A percentile compares a stretch with the other conserved stretches of the same genome.
Evolutionary conservation across 1,140 invertebrate species (phyloP).

Genomic region (Laodelphax striatellus): DNA sequence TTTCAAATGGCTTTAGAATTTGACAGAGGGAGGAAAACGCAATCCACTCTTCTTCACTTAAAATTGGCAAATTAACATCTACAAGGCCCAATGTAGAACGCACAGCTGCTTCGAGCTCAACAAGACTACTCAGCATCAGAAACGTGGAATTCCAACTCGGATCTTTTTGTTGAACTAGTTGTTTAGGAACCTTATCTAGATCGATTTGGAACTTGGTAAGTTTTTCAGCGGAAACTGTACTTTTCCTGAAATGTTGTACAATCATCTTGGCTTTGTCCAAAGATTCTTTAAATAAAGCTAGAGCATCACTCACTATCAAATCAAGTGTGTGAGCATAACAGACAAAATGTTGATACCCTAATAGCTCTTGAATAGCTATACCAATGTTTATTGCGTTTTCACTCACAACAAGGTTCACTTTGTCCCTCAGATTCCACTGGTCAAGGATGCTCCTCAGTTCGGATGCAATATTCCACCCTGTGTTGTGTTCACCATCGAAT

Average conservation of each 20-base stretch:
- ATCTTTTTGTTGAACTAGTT: constrained; percentile 6
- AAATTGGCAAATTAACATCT: too few relatives aligned
- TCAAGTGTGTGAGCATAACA: constrained; percentile 19
- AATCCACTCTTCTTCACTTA: too few relatives aligned
- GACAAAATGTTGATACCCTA: constrained; percentile 14
- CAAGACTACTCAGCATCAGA: constrained; percentile 1
- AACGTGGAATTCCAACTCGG: constrained; percentile 8
- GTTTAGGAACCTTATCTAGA: background rate
- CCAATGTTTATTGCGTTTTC: constrained; percentile 22
- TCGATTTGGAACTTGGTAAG: constrained; percentile 4
- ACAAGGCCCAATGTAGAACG: background rate
- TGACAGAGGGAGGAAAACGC: too few relatives aligned
- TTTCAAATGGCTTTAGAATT: too few relatives aligned
- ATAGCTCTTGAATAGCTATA: constrained; percentile 4
- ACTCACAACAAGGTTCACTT: constrained; percentile 16
- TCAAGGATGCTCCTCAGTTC: constrained; percentile 14
- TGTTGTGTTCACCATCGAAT: constrained; percentile 2
- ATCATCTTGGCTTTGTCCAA: constrained; percentile 5
- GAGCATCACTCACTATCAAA: constrained; percentile 11
- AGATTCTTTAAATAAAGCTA: constrained; percentile 3
- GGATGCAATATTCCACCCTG: background rate
- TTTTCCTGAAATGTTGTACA: constrained; percentile 8
- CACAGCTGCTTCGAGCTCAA: constrained; percentile 1
- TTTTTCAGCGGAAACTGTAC: background rate
- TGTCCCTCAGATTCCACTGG: constrained; percentile 21